A percentile compares a stretch with the other conserved stretches of the same genome.
These are phyloP conservation scores for Rallus crepitans DNA, from an alignment of 2,797 vertebrate species.

Conservation along the genomic window DNA sequence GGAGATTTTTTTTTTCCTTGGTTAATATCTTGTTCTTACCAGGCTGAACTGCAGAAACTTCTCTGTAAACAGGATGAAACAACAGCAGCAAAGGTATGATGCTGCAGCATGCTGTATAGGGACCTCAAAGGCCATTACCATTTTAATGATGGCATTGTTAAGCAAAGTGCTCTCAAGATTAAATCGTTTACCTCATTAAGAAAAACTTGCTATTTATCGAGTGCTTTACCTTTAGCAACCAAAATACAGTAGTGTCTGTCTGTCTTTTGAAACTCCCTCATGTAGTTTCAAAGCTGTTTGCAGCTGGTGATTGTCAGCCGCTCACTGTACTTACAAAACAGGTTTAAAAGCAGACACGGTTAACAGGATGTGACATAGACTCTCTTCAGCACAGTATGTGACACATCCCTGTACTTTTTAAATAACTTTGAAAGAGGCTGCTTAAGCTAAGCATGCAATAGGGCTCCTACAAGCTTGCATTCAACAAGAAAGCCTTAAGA, in stretches of 20 bases:
- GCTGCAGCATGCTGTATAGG: slow-evolving; percentile 10
- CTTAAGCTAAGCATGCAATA: background rate
- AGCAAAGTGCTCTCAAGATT: slow-evolving; percentile 35
- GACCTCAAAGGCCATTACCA: slow-evolving; percentile 14
- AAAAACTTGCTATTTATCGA: background rate
- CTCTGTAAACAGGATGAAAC: background rate
- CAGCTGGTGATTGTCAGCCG: slow-evolving; percentile 57
- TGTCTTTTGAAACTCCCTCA: slow-evolving; percentile 13
- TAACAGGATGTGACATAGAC: slow-evolving; percentile 68
- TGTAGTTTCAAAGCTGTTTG: slow-evolving; percentile 56
- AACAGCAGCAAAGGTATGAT: slow-evolving; percentile 40
- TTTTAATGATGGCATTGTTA: slow-evolving; percentile 46
- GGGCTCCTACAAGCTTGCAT: background rate
- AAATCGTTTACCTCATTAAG: slow-evolving; percentile 38
- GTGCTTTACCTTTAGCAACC: slow-evolving; percentile 32
- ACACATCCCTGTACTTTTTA: background rate
- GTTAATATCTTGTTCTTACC: background rate
- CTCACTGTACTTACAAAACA: slow-evolving; percentile 67
- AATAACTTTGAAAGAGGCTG: background rate
- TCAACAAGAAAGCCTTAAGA: background rate
- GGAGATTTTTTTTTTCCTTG: background rate
- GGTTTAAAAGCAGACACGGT: slow-evolving; percentile 65
- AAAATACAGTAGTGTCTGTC: background rate
- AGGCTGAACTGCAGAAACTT: background rate
- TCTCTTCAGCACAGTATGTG: slow-evolving; percentile 23